These are phyloP conservation scores for Aspidiotus rigidus DNA, from an alignment of 2,888 invertebrate species.

Conservation along the genomic window DNA sequence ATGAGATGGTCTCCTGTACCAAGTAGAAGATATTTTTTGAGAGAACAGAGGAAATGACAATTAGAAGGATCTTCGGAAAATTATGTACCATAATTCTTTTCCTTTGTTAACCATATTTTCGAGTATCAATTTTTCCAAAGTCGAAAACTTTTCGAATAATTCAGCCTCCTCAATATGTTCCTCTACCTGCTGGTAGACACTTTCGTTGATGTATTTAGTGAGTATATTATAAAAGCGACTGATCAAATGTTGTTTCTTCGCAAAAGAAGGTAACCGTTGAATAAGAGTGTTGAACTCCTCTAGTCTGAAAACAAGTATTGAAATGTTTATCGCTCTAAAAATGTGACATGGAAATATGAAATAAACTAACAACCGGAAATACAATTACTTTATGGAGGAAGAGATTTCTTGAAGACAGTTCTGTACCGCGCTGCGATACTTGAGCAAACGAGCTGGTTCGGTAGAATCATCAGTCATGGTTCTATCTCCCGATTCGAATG, in stretches of 20 bases:
- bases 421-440: conserved; percentile 3
- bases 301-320: background rate
- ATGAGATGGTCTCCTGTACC: conserved; percentile 10
- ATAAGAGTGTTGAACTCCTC: background rate
- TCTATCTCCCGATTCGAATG: background rate
- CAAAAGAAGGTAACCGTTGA: background rate
- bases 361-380: background rate
- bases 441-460: background rate
- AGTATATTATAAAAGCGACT: background rate
- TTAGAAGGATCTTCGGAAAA: background rate
- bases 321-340: background rate
- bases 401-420: background rate
- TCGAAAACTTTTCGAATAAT: conserved; percentile 5
- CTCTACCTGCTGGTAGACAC: background rate
- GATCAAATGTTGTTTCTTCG: background rate
- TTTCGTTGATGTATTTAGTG: background rate
- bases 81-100: conserved; percentile 4
- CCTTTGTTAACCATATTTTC: background rate
- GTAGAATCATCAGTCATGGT: background rate
- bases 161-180: conserved; percentile 12
- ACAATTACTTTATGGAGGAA: background rate
- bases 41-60: background rate
- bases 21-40: background rate
- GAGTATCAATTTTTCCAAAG: conserved; percentile 12
- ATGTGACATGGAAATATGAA: background rate